phyloP scores from a whole-genome alignment of 2,797 vertebrate genomes.

The Scolopax rusticola region DNA sequence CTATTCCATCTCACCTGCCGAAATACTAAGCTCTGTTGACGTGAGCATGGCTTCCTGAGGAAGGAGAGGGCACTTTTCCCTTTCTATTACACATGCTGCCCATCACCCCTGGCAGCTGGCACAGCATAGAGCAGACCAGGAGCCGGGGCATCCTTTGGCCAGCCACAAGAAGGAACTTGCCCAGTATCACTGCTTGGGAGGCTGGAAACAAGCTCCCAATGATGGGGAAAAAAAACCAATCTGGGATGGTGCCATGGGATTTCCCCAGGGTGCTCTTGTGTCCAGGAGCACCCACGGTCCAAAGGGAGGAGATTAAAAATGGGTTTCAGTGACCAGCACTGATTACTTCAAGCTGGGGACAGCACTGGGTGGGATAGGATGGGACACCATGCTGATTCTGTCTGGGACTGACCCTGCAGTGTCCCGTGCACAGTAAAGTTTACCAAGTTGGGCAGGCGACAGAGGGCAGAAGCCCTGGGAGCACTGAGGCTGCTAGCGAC shows the following conservation, averaged over 20 bases:
- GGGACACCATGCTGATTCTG: background rate
- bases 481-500: background rate
- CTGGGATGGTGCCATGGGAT: background rate
- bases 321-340: background rate
- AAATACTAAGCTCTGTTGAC: background rate
- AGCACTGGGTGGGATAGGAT: background rate
- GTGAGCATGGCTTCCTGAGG: fast-evolving
- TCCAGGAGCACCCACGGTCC: background rate
- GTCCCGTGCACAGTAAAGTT: fast-evolving
- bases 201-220: background rate
- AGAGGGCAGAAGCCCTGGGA: background rate
- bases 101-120: background rate
- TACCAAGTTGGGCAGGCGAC: fast-evolving
- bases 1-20: background rate
- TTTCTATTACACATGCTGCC: background rate
- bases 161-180: background rate
- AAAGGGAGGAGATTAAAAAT: background rate
- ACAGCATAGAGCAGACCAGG: background rate
- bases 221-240: background rate
- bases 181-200: background rate
- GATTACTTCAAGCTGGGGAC: background rate
- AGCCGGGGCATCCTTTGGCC: background rate
- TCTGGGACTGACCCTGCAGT: fast-evolving
- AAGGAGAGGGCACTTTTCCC: background rate
- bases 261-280: fast-evolving